phyloP scores from a whole-genome alignment of 2,113 vertebrate genomes.

The Myrmecophaga tridactyla region DNA sequence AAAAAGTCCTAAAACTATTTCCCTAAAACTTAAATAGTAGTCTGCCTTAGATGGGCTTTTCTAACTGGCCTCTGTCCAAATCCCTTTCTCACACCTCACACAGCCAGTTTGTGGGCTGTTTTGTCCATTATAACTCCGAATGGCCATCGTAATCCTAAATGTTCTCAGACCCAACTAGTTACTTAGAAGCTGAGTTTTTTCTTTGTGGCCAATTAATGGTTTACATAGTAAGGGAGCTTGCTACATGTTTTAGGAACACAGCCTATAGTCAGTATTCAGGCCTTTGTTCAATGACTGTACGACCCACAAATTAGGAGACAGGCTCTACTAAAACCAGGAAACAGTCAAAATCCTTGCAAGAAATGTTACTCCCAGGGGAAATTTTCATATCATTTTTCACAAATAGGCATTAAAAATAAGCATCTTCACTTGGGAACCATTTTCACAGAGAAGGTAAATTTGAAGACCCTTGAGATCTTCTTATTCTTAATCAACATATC shows the following conservation, averaged over 20 bases:
- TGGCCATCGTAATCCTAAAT: background rate
- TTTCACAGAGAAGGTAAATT: slow-evolving; percentile 51
- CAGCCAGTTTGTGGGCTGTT: background rate
- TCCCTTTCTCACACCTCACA: background rate
- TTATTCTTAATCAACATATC: slow-evolving; percentile 27
- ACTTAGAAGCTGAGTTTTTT: background rate
- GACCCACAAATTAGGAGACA: background rate
- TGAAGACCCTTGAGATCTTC: slow-evolving; percentile 20
- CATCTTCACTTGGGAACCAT: slow-evolving; percentile 17
- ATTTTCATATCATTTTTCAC: slow-evolving; percentile 33
- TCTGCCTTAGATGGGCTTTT: background rate
- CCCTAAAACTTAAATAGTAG: background rate
- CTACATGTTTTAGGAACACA: background rate
- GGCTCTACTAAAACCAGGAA: background rate
- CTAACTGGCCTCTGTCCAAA: background rate
- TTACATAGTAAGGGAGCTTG: background rate
- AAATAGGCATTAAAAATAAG: background rate
- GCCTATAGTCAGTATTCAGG: background rate
- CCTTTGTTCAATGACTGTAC: background rate
- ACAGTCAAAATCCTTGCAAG: background rate
- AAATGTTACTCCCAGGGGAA: background rate
- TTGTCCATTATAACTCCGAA: background rate
- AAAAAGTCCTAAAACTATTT: background rate
- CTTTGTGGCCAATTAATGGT: background rate
- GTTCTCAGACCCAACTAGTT: background rate